Evolutionary conservation across 2,113 vertebrate species (phyloP), one percentile per base, ranked within the genome.

Genomic region (Rattus rattus): DNA sequence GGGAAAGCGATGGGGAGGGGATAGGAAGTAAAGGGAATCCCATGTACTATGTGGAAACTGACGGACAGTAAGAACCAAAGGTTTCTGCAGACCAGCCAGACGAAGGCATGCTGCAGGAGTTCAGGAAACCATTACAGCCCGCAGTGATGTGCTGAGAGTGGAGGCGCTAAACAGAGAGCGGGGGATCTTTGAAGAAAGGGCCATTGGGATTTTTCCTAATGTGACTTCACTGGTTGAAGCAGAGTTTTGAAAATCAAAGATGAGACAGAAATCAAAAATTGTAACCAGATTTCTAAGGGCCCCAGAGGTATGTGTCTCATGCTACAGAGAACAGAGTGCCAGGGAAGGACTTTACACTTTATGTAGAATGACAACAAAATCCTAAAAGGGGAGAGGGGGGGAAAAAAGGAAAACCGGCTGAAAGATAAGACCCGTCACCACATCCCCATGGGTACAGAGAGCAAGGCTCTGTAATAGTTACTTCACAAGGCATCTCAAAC

Each of bases 71-170:
- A 83, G 20, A 79, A 39, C 56, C 56, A 59, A 75, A 56, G 30
- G 52, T 5, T 84, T 56, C 91, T 12, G 3, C 87, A 43, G 12
- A 4, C 2, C 28, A 30, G 86, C 2, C n/a, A 73, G 52, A 30
- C 7, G 39, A 14, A 39, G 7, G 52, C 4, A 24, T 73, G 16
- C 36, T 12, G 26, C 52, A 6, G 52, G 17, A 22, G 20, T 36
- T 30, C 11, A 24, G 85, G 33, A 49, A 52, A 39, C 6, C 33
- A 16, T 30, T n/a, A 69, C 39, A 54, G 61, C 20, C 26, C 59
- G 20, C 30, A 47, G 52, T 28, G 1, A 6, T 36, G 2, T 43
- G 11, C 36, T 2, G 47, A 30, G 0, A 2, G 4, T 1, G 2
- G 17, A 43, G 12, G 14, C 7, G 70, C 30, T 76, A 30, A 49